Conservation (phyloP, 2,888 invertebrate species). For the Leucozona laternaria region DNA sequence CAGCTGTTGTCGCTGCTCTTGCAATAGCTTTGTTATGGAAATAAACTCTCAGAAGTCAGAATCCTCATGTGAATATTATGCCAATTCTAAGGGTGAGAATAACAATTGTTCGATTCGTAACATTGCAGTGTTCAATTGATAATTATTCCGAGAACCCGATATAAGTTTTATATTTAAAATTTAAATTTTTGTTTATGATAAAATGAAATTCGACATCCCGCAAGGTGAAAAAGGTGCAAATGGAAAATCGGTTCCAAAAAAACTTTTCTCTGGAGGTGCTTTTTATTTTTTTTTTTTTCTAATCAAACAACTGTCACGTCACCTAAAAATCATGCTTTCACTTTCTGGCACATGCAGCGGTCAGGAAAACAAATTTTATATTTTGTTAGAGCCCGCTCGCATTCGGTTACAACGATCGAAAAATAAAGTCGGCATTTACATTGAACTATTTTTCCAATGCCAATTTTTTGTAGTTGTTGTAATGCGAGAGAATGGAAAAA, state of each 20-base stretch:
- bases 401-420: too few relatives aligned
- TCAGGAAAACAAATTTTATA: slow-evolving; percentile 28
- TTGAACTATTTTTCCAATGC: too few relatives aligned
- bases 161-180: slow-evolving; percentile 66
- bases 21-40: slow-evolving; percentile 73
- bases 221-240: slow-evolving; percentile 69
- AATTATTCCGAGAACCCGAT: slow-evolving; percentile 57
- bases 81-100: slow-evolving; percentile 64
- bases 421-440: too few relatives aligned
- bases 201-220: slow-evolving; percentile 65
- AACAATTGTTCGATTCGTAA: slow-evolving; percentile 66
- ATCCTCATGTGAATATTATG: slow-evolving; percentile 70
- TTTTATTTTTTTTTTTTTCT: slow-evolving; percentile 77
- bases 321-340: slow-evolving; percentile 78
- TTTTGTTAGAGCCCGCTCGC: not conserved
- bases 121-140: slow-evolving; percentile 51
- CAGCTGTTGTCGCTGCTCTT: slow-evolving; percentile 57
- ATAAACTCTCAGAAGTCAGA: slow-evolving; percentile 60
- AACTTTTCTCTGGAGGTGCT: slow-evolving; percentile 65
- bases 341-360: slow-evolving; percentile 68
- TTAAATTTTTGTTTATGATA: slow-evolving; percentile 62
- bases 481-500: too few relatives aligned
- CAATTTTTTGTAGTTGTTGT: too few relatives aligned
- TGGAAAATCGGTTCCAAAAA: slow-evolving; percentile 70
- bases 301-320: slow-evolving; percentile 82